Percentiles rank a stretch among this genome's conserved stretches.
Conservation (phyloP, 1,140 invertebrate genomes). For the Cyrtorhinus lividipennis region DNA sequence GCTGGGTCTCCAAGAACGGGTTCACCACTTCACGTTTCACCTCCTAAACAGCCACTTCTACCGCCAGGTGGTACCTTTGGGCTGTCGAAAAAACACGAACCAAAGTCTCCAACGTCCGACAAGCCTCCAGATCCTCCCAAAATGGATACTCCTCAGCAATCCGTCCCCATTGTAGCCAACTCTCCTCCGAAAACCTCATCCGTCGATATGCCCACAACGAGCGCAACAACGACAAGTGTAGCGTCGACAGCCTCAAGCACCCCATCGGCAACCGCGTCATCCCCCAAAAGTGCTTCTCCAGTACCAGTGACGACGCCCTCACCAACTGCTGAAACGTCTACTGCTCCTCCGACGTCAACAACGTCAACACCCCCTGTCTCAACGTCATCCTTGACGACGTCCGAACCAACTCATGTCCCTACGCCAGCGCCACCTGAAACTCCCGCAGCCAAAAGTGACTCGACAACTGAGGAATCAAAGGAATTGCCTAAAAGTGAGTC, state of each 20-base stretch:
- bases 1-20: not conserved
- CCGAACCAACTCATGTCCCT: no score
- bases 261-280: not conserved
- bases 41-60: not conserved
- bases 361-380: no score
- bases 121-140: not conserved
- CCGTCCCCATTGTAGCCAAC: not conserved
- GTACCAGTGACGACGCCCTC: not conserved
- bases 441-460: no score
- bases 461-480: no score
- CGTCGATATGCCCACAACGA: not conserved
- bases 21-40: not conserved
- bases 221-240: no score
- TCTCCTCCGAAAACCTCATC: not conserved
- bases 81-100: not conserved
- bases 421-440: no score
- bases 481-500: no score
- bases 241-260: not conserved
- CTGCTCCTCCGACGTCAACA: not conserved
- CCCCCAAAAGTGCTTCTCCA: not conserved
- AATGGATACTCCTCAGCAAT: not conserved
- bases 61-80: not conserved
- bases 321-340: constrained; percentile 3
- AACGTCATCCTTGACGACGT: no score
- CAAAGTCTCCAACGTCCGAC: not conserved